Percentiles rank a stretch among this genome's conserved stretches.
These are phyloP conservation scores for Bugulina stolonifera DNA, from an alignment of 2,888 invertebrate species.

Conservation along the genomic window DNA sequence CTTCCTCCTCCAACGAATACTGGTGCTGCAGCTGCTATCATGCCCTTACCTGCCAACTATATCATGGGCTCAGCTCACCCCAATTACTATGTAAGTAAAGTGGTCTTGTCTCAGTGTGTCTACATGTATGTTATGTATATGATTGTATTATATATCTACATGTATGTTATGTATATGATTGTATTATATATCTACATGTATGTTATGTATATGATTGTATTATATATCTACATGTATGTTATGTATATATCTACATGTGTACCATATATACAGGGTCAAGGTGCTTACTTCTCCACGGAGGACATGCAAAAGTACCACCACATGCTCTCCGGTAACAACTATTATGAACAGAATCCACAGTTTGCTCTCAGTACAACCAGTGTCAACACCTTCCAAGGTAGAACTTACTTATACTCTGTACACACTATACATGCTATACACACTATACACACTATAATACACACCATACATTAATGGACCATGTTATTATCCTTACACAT, in stretches of 20 bases:
- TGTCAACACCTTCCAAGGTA: background rate
- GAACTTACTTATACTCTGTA: too few species aligned
- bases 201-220: background rate
- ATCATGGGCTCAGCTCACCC: background rate
- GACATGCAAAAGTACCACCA: slow-evolving; percentile 16
- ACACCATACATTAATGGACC: too few species aligned
- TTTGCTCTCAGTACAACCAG: background rate
- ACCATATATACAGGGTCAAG: background rate
- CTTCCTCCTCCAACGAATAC: background rate
- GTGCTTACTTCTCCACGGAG: background rate
- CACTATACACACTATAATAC: too few species aligned
- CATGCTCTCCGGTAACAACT: background rate
- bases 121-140: background rate
- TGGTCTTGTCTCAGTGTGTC: too few species aligned
- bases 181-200: background rate
- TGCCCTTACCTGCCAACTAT: background rate
- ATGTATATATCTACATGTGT: background rate
- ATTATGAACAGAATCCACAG: background rate
- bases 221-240: background rate
- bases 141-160: too few species aligned
- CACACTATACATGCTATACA: too few species aligned
- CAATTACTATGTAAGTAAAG: background rate
- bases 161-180: background rate
- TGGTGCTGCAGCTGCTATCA: background rate
- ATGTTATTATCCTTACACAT: too few species aligned